Evolutionary conservation across 1,140 invertebrate species (phyloP).

Genomic region (Leptinotarsa lineolata): DNA sequence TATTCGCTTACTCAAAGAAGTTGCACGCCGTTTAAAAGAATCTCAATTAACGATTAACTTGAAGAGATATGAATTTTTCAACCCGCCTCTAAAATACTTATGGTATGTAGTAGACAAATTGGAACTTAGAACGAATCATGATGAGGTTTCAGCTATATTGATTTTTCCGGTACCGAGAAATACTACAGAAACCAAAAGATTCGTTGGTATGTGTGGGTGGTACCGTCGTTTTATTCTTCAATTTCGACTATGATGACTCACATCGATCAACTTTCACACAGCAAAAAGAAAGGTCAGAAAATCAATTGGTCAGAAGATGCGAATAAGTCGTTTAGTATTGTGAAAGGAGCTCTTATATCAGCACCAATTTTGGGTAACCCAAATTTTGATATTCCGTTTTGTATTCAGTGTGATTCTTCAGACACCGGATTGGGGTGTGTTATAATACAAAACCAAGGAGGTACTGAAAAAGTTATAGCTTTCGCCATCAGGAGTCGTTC

Average conservation of each 20-base stretch:
- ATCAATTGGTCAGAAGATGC: background rate
- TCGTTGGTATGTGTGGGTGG: background rate
- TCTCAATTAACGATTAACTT: too few species aligned
- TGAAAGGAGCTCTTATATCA: conserved; percentile 1
- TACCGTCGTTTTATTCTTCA: background rate
- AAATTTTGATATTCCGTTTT: background rate
- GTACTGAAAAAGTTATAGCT: conserved; percentile 27
- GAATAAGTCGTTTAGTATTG: background rate
- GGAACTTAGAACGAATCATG: background rate
- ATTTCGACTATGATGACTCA: background rate
- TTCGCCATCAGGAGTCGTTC: conserved; percentile 57
- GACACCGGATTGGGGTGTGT: conserved; percentile 10
- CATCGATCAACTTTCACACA: background rate
- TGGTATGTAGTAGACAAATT: background rate
- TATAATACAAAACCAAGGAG: background rate
- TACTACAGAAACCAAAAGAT: background rate
- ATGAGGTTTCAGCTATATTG: background rate
- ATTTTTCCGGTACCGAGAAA: background rate
- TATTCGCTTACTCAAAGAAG: too few species aligned
- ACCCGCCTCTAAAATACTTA: background rate
- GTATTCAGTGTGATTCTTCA: conserved; percentile 13
- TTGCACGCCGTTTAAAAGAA: too few species aligned
- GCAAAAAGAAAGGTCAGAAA: conserved; percentile 1
- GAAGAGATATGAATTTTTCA: too few species aligned
- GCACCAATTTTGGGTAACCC: conserved; percentile 15